Conservation (phyloP, 2,797 vertebrate genomes). For the Sebastes diaconus region DNA sequence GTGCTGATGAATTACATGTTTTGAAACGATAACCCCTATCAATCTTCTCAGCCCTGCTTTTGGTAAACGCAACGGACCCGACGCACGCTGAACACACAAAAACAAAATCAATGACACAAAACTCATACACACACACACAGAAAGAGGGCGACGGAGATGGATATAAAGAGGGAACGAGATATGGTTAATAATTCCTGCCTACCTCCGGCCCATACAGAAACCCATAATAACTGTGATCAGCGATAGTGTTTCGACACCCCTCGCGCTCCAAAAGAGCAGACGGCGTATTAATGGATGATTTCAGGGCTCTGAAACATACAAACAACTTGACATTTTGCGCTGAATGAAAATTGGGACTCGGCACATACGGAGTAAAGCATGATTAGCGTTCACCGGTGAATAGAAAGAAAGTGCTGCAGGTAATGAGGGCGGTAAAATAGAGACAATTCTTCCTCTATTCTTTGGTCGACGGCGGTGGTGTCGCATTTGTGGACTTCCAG, state of each 20-base stretch:
- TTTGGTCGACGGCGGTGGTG: background rate
- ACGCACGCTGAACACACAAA: constrained; percentile 29
- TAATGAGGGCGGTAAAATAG: constrained; percentile 26
- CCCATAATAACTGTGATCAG: constrained; percentile 57
- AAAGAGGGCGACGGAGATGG: constrained; percentile 38
- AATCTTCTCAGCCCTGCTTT: constrained; percentile 62
- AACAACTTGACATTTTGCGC: constrained; percentile 73
- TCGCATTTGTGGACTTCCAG: background rate
- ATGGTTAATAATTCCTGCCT: constrained; percentile 40
- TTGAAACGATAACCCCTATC: constrained; percentile 67
- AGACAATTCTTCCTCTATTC: constrained; percentile 3
- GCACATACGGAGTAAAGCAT: constrained; percentile 19
- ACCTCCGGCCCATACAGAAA: background rate
- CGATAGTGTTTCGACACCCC: background rate
- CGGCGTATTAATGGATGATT: constrained; percentile 46
- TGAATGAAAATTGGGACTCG: constrained; percentile 48
- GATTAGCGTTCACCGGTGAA: constrained; percentile 42
- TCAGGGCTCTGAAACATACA: constrained; percentile 50
- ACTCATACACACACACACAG: constrained; percentile 4
- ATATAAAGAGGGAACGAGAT: constrained; percentile 23
- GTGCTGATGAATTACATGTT: constrained; percentile 74
- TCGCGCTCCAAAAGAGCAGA: constrained; percentile 16
- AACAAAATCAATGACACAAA: constrained; percentile 50
- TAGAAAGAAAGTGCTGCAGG: constrained; percentile 23
- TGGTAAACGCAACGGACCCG: constrained; percentile 32